A percentile compares a stretch with the other conserved stretches of the same genome.
These are phyloP conservation scores for Pemphredon lugubris DNA, from an alignment of 2,888 invertebrate species.

Conservation along the genomic window DNA sequence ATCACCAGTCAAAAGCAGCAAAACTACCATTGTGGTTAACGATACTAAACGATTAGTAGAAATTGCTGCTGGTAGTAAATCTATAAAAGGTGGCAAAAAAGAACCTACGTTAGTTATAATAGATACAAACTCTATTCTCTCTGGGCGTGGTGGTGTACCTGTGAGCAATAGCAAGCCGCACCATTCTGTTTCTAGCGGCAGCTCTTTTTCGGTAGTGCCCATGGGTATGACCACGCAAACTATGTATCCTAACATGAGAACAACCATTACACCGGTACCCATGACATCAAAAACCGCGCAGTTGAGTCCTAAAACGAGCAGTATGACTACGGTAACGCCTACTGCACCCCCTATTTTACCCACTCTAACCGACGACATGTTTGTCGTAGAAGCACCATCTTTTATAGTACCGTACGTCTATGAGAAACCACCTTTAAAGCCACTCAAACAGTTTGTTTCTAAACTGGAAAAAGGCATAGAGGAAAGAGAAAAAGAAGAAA, in stretches of 20 bases:
- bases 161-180: conserved; percentile 77
- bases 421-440: conserved; percentile 92
- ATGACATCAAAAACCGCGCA: conserved; percentile 75
- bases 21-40: conserved; percentile 86
- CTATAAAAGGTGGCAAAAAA: conserved; percentile 83
- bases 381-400: conserved; percentile 95
- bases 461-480: conserved; percentile 85
- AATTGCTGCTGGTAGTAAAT: conserved; percentile 85
- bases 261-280: conserved; percentile 83
- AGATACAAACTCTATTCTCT: conserved; percentile 88
- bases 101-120: conserved; percentile 90
- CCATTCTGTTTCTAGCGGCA: conserved; percentile 71
- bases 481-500: conserved; percentile 84
- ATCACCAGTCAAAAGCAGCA: conserved; percentile 73
- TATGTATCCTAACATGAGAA: conserved; percentile 85
- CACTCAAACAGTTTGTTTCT: conserved; percentile 88
- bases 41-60: conserved; percentile 88
- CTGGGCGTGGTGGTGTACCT: conserved; percentile 85
- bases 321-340: conserved; percentile 70
- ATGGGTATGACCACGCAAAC: conserved; percentile 84
- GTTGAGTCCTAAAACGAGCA: conserved; percentile 71
- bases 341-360: conserved; percentile 87
- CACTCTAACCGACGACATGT: conserved; percentile 94
- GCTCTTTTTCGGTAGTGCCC: conserved; percentile 81
- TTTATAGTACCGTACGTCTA: conserved; percentile 97